phyloP scores from a whole-genome alignment of 2,113 vertebrate genomes.

The Dicaeum eximium region DNA sequence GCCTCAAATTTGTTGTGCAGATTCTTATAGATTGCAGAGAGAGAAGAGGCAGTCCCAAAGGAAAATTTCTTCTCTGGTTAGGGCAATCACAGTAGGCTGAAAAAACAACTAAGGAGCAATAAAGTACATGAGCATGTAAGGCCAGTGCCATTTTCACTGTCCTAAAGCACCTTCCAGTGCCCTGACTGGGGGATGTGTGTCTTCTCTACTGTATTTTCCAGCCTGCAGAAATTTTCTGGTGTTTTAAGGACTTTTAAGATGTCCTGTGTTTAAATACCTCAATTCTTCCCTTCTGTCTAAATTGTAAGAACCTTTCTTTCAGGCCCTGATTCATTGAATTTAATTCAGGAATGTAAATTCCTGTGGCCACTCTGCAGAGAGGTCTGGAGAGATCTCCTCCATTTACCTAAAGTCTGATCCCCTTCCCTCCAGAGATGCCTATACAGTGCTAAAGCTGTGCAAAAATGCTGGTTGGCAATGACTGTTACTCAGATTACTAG shows the following conservation, averaged over 20 bases:
- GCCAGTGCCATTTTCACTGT: background rate
- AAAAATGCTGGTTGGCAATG: background rate
- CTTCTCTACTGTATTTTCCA: background rate
- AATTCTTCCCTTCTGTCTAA: background rate
- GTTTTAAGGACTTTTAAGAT: background rate
- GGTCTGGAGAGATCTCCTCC: background rate
- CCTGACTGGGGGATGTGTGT: background rate
- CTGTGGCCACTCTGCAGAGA: background rate
- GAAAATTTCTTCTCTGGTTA: background rate
- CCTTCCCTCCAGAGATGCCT: background rate
- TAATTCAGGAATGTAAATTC: background rate
- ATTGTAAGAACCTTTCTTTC: background rate
- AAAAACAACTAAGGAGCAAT: background rate
- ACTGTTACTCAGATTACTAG: background rate
- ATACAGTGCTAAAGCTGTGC: background rate
- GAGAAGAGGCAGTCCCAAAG: background rate
- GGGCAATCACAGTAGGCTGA: background rate
- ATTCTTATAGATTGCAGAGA: background rate
- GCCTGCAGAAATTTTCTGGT: background rate
- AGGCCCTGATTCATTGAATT: accelerated
- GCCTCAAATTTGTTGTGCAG: background rate
- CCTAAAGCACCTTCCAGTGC: background rate
- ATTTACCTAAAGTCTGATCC: background rate
- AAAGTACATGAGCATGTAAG: background rate
- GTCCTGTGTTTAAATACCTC: background rate